Conservation (phyloP, 1,140 invertebrate genomes). For the Melipona quadrifasciata region DNA sequence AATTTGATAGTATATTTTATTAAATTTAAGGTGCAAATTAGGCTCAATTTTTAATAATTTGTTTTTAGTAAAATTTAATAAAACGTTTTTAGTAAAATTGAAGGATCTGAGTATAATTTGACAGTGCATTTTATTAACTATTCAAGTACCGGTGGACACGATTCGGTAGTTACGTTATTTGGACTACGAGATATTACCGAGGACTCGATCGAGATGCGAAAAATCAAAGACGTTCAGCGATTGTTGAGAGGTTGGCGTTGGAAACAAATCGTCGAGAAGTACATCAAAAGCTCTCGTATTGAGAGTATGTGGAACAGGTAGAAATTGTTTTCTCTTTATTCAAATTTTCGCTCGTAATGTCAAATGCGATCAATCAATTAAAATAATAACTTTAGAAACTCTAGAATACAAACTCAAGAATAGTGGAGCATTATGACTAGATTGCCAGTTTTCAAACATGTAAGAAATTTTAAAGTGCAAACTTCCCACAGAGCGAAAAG, state of each 20-base stretch:
- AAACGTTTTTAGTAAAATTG: no score
- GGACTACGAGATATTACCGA: conserved; percentile 74
- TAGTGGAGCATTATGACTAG: no score
- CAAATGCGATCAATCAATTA: background rate
- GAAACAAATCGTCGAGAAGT: conserved; percentile 98
- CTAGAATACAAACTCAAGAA: no score
- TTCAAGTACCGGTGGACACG: conserved; percentile 30
- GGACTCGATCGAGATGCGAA: conserved; percentile 86
- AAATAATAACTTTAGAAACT: background rate
- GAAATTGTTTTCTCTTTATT: background rate
- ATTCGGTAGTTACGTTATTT: conserved; percentile 56
- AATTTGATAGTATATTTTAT: no score
- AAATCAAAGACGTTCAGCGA: conserved; percentile 97
- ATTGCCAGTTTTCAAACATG: no score
- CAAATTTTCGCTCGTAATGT: background rate
- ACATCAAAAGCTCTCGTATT: conserved; percentile 96
- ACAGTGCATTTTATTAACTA: no score
- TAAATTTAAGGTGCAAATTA: no score
- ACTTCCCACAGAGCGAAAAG: no score
- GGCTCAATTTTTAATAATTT: no score
- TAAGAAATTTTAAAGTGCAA: no score
- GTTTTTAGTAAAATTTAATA: no score
- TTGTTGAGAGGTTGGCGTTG: conserved; percentile 96
- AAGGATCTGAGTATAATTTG: no score
- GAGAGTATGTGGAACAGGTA: conserved; percentile 96